Percentiles rank a stretch among this genome's conserved stretches.
These are phyloP conservation scores for Drosophila histrio DNA, from an alignment of 2,888 invertebrate species.

Conservation along the genomic window DNA sequence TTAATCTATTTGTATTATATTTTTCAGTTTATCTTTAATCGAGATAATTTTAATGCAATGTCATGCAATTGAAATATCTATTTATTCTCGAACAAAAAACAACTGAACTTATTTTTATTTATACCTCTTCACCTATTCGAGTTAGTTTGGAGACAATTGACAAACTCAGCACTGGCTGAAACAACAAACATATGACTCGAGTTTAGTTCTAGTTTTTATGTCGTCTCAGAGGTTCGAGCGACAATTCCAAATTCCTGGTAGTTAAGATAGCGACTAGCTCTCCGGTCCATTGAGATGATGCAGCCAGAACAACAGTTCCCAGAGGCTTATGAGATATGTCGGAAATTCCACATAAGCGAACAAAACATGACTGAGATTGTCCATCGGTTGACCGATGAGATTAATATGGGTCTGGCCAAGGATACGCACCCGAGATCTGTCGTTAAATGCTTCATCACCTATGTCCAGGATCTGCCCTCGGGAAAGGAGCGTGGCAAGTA, in stretches of 20 bases:
- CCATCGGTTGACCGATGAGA: conserved; percentile 89
- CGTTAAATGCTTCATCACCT: conserved; percentile 97
- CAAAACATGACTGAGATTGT: conserved; percentile 90
- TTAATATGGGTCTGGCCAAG: conserved; percentile 91
- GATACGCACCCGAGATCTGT: conserved; percentile 90
- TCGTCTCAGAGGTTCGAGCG: background rate
- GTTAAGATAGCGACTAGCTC: background rate
- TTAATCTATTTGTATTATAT: too few species aligned
- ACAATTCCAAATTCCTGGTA: conserved; percentile 13
- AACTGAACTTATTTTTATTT: too few species aligned
- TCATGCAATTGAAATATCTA: too few species aligned
- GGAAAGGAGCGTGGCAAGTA: conserved; percentile 97
- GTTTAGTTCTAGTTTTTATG: background rate
- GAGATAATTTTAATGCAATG: too few species aligned
- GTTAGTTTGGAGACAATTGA: background rate
- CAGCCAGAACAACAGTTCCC: conserved; percentile 76
- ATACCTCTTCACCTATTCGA: too few species aligned
- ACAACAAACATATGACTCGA: background rate
- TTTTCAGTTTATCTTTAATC: too few species aligned
- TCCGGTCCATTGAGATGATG: conserved; percentile 92
- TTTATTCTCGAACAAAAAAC: too few species aligned
- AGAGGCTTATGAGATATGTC: conserved; percentile 89
- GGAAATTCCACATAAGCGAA: conserved; percentile 88
- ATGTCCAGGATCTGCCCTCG: conserved; percentile 96
- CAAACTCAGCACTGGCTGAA: background rate